phyloP scores from a whole-genome alignment of 2,113 vertebrate species.

The Stegastes partitus region DNA sequence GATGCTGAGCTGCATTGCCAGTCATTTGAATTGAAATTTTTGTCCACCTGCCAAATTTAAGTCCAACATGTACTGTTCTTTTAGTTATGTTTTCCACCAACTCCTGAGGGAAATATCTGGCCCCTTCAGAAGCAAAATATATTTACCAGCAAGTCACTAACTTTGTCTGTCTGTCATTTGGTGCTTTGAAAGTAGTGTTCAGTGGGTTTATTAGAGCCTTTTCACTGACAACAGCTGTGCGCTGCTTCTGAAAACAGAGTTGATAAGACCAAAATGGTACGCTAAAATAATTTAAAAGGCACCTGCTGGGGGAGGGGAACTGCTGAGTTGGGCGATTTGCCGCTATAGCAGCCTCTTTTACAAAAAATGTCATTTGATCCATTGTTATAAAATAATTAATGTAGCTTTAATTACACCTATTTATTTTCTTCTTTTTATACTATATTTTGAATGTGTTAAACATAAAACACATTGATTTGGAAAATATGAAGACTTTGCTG shows the following conservation, averaged over 20 bases:
- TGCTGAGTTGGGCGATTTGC: neutral
- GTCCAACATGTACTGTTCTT: neutral
- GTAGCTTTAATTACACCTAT: neutral
- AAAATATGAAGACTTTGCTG: too few relatives aligned
- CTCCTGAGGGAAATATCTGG: neutral
- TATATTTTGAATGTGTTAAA: neutral
- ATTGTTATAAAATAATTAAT: neutral
- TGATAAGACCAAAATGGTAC: neutral
- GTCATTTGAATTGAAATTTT: neutral
- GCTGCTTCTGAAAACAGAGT: neutral
- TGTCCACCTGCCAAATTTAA: neutral
- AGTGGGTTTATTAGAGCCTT: neutral
- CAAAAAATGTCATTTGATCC: neutral
- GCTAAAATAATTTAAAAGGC: neutral
- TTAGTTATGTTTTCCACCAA: neutral
- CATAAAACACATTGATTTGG: too few relatives aligned
- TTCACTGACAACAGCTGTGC: neutral
- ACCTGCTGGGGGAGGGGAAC: neutral
- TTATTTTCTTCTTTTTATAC: neutral
- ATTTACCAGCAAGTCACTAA: neutral
- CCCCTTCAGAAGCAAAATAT: constrained; percentile 4
- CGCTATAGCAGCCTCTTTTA: neutral
- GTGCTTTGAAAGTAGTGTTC: neutral
- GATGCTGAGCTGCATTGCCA: too few relatives aligned
- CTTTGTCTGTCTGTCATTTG: neutral